Evolutionary conservation across 2,797 vertebrate species (phyloP), one percentile per base, ranked within the genome.

Genomic region (Clarias platycephalus): DNA sequence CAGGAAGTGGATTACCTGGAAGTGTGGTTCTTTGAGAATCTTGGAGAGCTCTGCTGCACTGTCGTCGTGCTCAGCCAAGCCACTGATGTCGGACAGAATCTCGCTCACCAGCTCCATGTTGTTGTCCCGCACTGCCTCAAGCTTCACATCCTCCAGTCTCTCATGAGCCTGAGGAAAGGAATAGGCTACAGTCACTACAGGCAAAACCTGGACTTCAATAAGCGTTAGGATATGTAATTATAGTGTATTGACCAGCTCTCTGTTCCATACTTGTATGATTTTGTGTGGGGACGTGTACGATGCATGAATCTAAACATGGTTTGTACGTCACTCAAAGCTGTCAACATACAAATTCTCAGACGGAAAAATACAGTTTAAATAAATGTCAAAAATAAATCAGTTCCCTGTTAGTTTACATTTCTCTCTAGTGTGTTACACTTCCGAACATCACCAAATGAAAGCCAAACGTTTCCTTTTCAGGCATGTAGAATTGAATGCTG

Each of bases 1-100:
- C 22, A 62, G 28, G 10, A 63, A 26, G 7, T 31, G 18, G 0
- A 15, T 22, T 91, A 99, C 98, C 97, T 97, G 95, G 91, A 99
- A 99, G 91, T 99, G 97, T 77, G 98, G 98, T 83, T 97, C 97
- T 91, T 96, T 96, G 20, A 99, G 96, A 90, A 99, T 99, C 84
- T 92, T 94, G 91, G 94, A 93, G 26, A 99, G 94, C 87, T 99
- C 98, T 18, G 95, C 94, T 60, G 95, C 94, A n/a, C 93, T 94
- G 90, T 95, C 93, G 91, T 98, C 96, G 89, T 95, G 93, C 84
- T 92, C 93, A 74, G 92, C 86, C 91, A 98, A 91, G 37, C 92
- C 94, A 87, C 91, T 95, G 90, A 99, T 97, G 81, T 97, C 97
- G 88, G 97, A 95, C 90, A 99, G 93, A 93, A 99, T 98, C 90